These are phyloP conservation scores for Calyptomena viridis DNA, from an alignment of 2,113 vertebrate species.

Conservation along the genomic window DNA sequence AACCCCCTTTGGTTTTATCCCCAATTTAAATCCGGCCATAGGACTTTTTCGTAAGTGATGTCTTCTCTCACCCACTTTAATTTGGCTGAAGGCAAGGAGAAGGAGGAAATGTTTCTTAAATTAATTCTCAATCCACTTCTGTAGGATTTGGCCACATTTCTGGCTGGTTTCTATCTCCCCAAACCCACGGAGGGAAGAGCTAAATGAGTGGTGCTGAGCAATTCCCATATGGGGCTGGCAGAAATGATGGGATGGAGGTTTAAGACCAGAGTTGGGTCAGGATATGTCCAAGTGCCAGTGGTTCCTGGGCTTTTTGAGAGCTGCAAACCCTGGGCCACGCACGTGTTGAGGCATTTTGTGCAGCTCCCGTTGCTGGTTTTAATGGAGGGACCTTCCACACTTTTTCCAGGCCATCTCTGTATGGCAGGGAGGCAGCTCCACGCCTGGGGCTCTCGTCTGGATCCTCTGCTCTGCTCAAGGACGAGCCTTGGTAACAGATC, in stretches of 20 bases:
- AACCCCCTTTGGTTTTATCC: neutral
- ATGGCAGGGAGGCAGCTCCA: neutral
- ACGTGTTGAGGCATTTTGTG: neutral
- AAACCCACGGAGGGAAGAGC: neutral
- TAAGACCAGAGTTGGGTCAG: rapidly evolving
- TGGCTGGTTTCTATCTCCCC: neutral
- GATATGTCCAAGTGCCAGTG: rapidly evolving
- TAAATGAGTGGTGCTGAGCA: rapidly evolving
- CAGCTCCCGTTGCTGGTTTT: neutral
- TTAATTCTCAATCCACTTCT: neutral
- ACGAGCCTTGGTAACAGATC: neutral
- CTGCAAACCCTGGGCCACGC: neutral
- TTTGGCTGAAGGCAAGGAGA: neutral
- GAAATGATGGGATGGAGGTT: neutral
- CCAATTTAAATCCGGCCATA: neutral
- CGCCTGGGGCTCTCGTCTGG: rapidly evolving
- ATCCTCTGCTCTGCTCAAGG: neutral
- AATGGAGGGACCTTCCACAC: neutral
- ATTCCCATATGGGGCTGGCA: neutral
- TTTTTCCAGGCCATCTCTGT: neutral
- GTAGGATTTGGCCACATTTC: neutral
- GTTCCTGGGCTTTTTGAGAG: neutral
- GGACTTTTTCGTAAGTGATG: neutral
- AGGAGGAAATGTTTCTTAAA: neutral
- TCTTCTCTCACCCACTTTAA: neutral